Percentiles rank a stretch among this genome's conserved stretches.
Evolutionary conservation across 2,888 invertebrate species (phyloP).

Genomic region (Polyploca ridens): DNA sequence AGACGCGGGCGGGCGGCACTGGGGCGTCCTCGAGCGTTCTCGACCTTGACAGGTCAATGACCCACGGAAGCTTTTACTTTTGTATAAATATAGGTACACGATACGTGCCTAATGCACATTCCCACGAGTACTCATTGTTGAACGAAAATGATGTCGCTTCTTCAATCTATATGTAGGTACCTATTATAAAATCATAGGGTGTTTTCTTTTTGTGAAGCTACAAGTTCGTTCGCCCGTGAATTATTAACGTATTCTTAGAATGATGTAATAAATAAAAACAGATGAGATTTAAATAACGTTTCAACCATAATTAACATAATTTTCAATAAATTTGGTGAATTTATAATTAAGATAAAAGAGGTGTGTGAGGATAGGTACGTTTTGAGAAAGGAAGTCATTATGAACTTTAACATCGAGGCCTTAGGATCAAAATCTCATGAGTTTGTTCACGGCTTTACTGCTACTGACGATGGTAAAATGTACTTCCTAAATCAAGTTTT

Average conservation of each 20-base stretch:
- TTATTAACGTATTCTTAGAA: neutral
- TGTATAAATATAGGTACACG: slow-evolving; percentile 15
- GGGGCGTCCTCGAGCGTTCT: slow-evolving; percentile 35
- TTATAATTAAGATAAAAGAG: neutral
- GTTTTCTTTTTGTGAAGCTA: neutral
- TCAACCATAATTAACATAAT: neutral
- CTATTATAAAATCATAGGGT: neutral
- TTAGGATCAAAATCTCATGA: neutral
- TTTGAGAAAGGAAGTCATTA: neutral
- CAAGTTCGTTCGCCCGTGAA: slow-evolving; percentile 5
- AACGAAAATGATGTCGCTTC: neutral
- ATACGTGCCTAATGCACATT: neutral
- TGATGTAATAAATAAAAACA: neutral
- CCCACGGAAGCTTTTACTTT: slow-evolving; percentile 48
- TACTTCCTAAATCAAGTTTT: neutral
- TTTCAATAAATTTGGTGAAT: neutral
- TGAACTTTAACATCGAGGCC: neutral
- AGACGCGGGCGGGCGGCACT: neutral
- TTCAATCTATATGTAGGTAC: neutral
- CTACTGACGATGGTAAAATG: neutral
- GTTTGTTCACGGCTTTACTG: too few species aligned
- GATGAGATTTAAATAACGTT: neutral
- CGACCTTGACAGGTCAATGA: slow-evolving; percentile 50
- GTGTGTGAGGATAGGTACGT: neutral
- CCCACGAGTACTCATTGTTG: neutral